phyloP scores from a whole-genome alignment of 2,888 invertebrate genomes.

The Cancer borealis region DNA sequence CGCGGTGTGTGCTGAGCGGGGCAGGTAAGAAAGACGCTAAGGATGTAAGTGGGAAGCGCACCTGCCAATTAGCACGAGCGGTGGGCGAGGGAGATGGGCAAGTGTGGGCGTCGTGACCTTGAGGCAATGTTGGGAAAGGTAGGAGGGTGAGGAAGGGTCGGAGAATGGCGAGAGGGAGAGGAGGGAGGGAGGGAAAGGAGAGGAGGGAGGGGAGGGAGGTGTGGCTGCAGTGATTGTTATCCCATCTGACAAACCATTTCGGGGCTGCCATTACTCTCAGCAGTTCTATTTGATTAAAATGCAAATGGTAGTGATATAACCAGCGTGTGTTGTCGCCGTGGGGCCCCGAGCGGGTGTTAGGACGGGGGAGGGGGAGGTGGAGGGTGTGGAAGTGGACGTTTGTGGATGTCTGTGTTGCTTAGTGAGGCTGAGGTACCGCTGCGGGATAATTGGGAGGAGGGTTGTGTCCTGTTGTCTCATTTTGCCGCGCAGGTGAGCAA shows the following conservation, averaged over 20 bases:
- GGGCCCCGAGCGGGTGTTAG: background rate
- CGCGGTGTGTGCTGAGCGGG: no score
- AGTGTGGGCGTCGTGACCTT: conserved; percentile 21
- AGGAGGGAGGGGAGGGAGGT: background rate
- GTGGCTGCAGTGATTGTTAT: conserved; percentile 57
- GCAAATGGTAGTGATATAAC: conserved; percentile 61
- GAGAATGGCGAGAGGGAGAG: background rate
- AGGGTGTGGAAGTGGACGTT: background rate
- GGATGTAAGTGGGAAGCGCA: conserved; percentile 15
- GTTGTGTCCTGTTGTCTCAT: background rate
- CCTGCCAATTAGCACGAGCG: conserved; percentile 23
- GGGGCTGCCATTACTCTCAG: conserved; percentile 62
- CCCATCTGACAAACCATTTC: conserved; percentile 69
- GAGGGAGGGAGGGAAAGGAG: background rate
- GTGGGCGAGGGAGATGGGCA: background rate
- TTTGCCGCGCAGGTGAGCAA: background rate
- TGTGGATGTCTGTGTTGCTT: background rate
- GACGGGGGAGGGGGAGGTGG: background rate
- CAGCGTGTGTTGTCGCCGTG: background rate
- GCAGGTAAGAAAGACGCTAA: conserved; percentile 22
- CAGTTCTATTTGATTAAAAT: conserved; percentile 65
- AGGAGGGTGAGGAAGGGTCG: background rate
- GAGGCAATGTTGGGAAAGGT: background rate
- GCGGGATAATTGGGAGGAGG: background rate
- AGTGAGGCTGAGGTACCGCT: background rate